Conservation (phyloP, 2,113 vertebrate genomes). For the Podilymbus podiceps region DNA sequence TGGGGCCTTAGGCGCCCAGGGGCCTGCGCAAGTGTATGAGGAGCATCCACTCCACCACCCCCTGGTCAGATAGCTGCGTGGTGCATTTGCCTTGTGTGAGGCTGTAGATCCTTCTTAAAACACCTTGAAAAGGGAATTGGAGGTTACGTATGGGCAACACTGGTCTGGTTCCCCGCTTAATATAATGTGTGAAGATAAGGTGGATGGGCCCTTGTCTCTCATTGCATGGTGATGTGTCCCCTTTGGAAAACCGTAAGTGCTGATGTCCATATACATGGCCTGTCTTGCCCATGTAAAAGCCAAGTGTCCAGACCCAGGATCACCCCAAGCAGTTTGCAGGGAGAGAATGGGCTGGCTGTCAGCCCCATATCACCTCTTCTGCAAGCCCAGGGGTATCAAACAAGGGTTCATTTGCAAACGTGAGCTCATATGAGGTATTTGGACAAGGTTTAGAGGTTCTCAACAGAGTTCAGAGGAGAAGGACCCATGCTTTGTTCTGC, state of each 20-base stretch:
- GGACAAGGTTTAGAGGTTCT: neutral
- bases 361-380: rapidly evolving
- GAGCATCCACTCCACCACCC: rapidly evolving
- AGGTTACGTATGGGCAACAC: neutral
- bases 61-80: neutral
- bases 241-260: rapidly evolving
- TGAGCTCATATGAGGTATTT: no score
- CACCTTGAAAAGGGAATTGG: no score
- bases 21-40: no score
- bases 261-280: rapidly evolving
- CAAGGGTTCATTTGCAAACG: neutral
- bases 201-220: no score
- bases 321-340: neutral
- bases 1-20: rapidly evolving
- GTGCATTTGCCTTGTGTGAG: no score
- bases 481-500: neutral
- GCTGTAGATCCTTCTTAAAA: neutral
- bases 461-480: neutral
- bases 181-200: no score
- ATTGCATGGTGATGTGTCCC: rapidly evolving
- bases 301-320: no score
- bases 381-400: neutral
- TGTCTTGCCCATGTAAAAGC: neutral
- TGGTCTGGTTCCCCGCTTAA: no score
- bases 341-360: neutral